Base-by-base conservation (phyloP, 1,140 invertebrate species). In the Glomeris maerens region DNA sequence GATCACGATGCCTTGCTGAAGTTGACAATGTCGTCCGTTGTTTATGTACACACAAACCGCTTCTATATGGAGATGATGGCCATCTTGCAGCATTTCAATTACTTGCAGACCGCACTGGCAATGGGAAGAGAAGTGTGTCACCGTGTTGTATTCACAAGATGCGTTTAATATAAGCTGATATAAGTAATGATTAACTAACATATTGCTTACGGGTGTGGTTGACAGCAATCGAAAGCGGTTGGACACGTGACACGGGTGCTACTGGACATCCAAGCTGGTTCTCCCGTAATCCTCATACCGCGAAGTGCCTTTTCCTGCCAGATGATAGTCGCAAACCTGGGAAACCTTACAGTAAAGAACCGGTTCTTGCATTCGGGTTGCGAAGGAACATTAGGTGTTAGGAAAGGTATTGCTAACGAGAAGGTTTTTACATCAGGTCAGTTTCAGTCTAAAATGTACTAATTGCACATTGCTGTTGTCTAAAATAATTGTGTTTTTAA, bases 41-140 rank as follows among this genome's bases (percentile, higher is more conserved):
- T 84, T 57, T 97, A 95, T 67, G 81, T 94, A 29, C 92, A 98
- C 63, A 96, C 93, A 0, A 88, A 95, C 60, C 73, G 91, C 45
- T 98, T 96, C 70, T 75, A 92, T 27, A 76, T 78, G 0, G 90
- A 95, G 64, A 69, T 95, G 17, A 78, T 89, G 55, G 67, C 74
- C 7, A 95, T 95, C 65, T 82, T 88, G 45, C 73, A 81, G 23
- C 81, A 94, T 58, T 91, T 96, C 61, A 76, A 82, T 13, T 79
- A 89, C 58, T 65, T 93, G 2, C 80, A 89, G 60, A 78, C 80
- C 49, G 72, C 84, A 29, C 72, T 83, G 63, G 69, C 71, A 1
- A 73, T 76, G 47, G 66, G 78, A 47, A 59, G 72, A 17, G 66
- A 69, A 21, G 73, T 72, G 2, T 64, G 62, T 13, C 26, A 36